A percentile compares a stretch with the other conserved stretches of the same genome.
Conservation (phyloP, 2,888 invertebrate species). For the Volucella inflata region DNA sequence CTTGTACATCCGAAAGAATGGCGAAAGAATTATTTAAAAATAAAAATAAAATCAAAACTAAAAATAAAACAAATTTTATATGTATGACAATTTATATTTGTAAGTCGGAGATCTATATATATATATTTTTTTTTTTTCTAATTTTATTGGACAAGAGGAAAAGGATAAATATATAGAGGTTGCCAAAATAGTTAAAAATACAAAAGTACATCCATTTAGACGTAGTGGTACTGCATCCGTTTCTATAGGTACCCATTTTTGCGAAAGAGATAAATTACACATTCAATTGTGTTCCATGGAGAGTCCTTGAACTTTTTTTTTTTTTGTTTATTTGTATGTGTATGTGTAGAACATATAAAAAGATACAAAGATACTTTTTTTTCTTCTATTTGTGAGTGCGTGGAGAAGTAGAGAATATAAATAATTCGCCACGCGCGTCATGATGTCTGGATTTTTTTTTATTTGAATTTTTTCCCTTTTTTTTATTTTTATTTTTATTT, state of each 20-base stretch:
- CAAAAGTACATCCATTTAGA: constrained; percentile 35
- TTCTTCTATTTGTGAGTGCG: constrained; percentile 52
- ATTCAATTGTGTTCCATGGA: constrained; percentile 65
- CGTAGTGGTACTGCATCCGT: neutral
- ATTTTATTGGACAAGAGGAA: constrained; percentile 54
- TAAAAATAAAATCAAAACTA: constrained; percentile 18
- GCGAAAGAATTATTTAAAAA: constrained; percentile 75
- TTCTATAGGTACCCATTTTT: constrained; percentile 35
- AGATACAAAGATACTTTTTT: too few relatives aligned
- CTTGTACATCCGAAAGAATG: constrained; percentile 58
- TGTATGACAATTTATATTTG: constrained; percentile 52
- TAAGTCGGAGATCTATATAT: constrained; percentile 4
- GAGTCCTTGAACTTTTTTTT: constrained; percentile 74
- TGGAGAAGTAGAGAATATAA: constrained; percentile 44
- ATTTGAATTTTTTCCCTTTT: too few relatives aligned
- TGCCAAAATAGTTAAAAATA: constrained; percentile 30
- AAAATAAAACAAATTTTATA: neutral
- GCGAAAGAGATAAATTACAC: constrained; percentile 64
- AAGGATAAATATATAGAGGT: constrained; percentile 37
- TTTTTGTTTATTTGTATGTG: constrained; percentile 21
- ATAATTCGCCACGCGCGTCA: constrained; percentile 51
- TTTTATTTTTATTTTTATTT: constrained; percentile 3
- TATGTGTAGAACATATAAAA: constrained; percentile 23
- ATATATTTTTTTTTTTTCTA: constrained; percentile 1
- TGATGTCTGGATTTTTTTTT: constrained; percentile 53